Evolutionary conservation across 2,888 invertebrate genomes (phyloP).

Genomic region (Phyto melanocephala): DNA sequence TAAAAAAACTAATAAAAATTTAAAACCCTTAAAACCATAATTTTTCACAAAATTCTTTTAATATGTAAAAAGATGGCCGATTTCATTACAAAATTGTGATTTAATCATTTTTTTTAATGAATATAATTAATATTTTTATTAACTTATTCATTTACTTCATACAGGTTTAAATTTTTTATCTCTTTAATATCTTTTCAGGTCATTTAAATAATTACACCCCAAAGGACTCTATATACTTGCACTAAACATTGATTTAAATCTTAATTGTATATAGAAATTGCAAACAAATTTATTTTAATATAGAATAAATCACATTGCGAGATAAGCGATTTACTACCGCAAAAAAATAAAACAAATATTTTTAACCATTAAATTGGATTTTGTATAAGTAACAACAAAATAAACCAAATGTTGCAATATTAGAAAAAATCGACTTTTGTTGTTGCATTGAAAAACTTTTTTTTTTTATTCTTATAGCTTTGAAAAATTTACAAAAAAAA

Average conservation of each 20-base stretch:
- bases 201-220: background rate
- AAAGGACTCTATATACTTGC: background rate
- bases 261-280: slow-evolving; percentile 11
- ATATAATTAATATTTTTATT: background rate
- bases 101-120: too few relatives aligned
- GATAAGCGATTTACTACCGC: slow-evolving; percentile 22
- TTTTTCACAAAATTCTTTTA: too few relatives aligned
- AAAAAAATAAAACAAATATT: slow-evolving; percentile 8
- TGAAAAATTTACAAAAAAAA: background rate
- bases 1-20: too few relatives aligned
- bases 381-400: too few relatives aligned
- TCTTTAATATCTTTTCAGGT: background rate
- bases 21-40: too few relatives aligned
- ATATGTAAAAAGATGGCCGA: too few relatives aligned
- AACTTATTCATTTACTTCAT: background rate
- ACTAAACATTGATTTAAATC: slow-evolving; percentile 15
- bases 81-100: too few relatives aligned
- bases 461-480: background rate
- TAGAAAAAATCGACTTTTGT: too few relatives aligned
- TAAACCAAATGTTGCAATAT: too few relatives aligned
- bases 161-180: background rate
- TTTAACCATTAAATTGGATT: slow-evolving; percentile 22
- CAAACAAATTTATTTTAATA: background rate
- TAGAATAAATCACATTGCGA: background rate
- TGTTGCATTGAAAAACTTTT: background rate